phyloP scores from a whole-genome alignment of 37 sponge, comb jelly and placozoan genomes.

The Bolinopsis microptera region DNA sequence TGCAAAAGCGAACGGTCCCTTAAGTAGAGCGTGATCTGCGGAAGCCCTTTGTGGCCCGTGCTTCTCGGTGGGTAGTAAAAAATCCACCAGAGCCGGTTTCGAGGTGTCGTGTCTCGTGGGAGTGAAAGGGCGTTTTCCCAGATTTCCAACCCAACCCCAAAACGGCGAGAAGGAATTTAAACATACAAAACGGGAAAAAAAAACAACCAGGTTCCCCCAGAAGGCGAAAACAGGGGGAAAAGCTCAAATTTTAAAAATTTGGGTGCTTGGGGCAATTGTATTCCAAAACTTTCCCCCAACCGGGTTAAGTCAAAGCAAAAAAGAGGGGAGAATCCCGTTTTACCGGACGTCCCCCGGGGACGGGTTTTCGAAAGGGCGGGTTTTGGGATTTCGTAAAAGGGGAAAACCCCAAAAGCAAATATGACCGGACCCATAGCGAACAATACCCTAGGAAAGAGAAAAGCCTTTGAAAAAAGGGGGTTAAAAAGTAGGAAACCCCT shows the following conservation, averaged over 20 bases:
- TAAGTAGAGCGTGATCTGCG: constrained; percentile 46
- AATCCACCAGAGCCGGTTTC: too few relatives aligned
- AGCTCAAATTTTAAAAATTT: constrained; percentile 81
- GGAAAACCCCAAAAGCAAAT: constrained; percentile 79
- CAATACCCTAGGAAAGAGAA: constrained; percentile 79
- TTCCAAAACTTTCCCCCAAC: constrained; percentile 16
- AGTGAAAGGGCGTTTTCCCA: too few relatives aligned
- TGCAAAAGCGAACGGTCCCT: not conserved
- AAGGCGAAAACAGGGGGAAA: constrained; percentile 85
- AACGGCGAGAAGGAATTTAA: constrained; percentile 71
- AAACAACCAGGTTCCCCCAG: constrained; percentile 85
- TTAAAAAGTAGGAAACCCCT: constrained; percentile 77
- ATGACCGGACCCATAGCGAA: constrained; percentile 66
- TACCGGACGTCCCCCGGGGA: not conserved
- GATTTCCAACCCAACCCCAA: not conserved
- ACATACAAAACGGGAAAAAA: constrained; percentile 88
- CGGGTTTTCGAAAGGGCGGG: constrained; percentile 76
- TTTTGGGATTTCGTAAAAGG: constrained; percentile 80
- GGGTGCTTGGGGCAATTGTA: constrained; percentile 69
- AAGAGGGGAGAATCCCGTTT: constrained; percentile 85
- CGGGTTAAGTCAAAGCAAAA: constrained; percentile 69
- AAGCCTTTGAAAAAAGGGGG: constrained; percentile 82
- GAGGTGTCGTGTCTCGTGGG: not conserved
- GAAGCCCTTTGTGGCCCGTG: constrained; percentile 3
- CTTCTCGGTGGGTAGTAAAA: not conserved